These are phyloP conservation scores for Thunnus maccoyii DNA, from an alignment of 2,113 vertebrate species.

Conservation along the genomic window DNA sequence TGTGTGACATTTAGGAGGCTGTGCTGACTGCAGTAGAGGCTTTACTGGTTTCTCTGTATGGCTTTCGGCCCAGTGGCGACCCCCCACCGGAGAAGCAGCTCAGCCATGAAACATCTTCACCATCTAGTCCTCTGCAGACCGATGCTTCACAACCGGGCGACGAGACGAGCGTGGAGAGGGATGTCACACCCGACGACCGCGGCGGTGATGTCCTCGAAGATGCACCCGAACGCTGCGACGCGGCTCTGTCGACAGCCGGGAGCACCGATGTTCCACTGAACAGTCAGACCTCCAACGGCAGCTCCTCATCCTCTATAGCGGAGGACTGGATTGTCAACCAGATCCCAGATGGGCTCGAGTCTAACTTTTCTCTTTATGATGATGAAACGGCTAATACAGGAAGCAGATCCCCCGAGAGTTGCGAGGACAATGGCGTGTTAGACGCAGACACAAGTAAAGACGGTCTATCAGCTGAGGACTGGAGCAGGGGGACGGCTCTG, in stretches of 20 bases:
- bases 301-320: conserved; percentile 79
- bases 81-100: conserved; percentile 79
- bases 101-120: conserved; percentile 52
- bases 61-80: conserved; percentile 79
- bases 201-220: neutral
- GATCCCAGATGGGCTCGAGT: conserved; percentile 53
- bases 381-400: conserved; percentile 48
- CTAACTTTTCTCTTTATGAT: conserved; percentile 58
- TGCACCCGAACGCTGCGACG: neutral
- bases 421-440: conserved; percentile 11
- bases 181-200: neutral
- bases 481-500: conserved; percentile 90
- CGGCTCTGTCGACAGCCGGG: neutral
- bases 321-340: conserved; percentile 81
- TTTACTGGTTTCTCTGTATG: conserved; percentile 91
- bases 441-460: conserved; percentile 48
- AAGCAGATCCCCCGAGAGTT: conserved; percentile 6
- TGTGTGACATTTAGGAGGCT: conserved; percentile 85
- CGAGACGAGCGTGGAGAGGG: neutral
- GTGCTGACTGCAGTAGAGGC: conserved; percentile 90
- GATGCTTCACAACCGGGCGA: neutral
- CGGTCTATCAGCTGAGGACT: conserved; percentile 86
- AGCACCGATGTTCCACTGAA: conserved; percentile 34
- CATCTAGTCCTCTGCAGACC: conserved; percentile 3
- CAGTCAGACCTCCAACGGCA: conserved; percentile 69